Evolutionary conservation across 2,888 invertebrate species (phyloP).

Genomic region (Drosophila ustulata): DNA sequence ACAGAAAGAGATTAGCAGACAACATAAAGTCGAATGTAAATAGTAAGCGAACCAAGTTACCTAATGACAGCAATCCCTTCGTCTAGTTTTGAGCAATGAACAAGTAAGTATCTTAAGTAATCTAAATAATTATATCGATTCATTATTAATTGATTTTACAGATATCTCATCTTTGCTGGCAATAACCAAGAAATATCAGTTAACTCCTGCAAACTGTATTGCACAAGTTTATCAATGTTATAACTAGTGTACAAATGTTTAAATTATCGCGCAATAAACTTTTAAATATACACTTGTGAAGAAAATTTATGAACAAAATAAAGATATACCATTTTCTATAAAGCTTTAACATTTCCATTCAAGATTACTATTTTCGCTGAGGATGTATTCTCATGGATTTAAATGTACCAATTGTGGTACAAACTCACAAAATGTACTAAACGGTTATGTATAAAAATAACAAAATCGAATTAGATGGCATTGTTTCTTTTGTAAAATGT

Average conservation of each 20-base stretch:
- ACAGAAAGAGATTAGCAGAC: constrained; percentile 32
- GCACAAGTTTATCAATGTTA: neutral
- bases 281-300: too few species aligned
- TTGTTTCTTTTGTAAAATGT: too few species aligned
- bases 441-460: too few species aligned
- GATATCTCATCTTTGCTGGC: neutral
- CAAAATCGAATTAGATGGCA: too few species aligned
- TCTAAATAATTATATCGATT: neutral
- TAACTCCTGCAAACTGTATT: neutral
- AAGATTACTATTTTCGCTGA: too few species aligned
- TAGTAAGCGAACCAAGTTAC: constrained; percentile 39
- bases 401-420: too few species aligned
- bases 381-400: too few species aligned
- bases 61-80: constrained; percentile 9
- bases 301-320: too few species aligned
- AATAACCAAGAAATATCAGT: neutral
- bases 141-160: neutral
- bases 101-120: neutral
- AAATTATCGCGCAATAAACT: neutral
- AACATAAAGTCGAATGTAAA: constrained; percentile 14
- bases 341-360: too few species aligned
- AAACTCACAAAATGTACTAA: too few species aligned
- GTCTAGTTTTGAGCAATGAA: neutral
- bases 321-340: too few species aligned
- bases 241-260: constrained; percentile 1